Evolutionary conservation across 2,888 invertebrate species (phyloP), one percentile per base, ranked within the genome.

Genomic region (Philaethria dido): DNA sequence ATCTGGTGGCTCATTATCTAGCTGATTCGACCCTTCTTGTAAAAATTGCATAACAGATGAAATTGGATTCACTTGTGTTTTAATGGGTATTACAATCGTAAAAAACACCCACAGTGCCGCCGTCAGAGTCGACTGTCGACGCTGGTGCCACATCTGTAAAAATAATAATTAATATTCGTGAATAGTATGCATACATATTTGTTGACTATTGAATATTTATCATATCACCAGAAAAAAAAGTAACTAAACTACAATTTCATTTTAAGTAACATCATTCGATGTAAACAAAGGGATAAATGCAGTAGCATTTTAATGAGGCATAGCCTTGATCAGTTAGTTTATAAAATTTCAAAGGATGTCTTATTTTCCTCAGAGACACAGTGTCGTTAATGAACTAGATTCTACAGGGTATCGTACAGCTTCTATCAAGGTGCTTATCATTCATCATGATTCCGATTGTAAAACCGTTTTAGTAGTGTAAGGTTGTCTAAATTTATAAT

Each of bases 1-100:
- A 72, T 95, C 94, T 0, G 85, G 83, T 0, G 95, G 94, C 79
- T 95, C 95, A 9, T 81, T 81, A 66, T 87, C 85, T 9, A 88
- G 82, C 72, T 94, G 94, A 6, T 80, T 76, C 25, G 92, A 83
- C 36, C 94, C 95, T 72, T 94, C 94, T 36, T 84, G 77, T 14
- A 94, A 73, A 69, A 95, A 93, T 60, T 91, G 91, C 73, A 94
- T 75, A 3, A 94, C 72, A 0, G 94, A 93, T n/a, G 90, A 79
- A 22, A 94, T 70, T 0, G 90, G 88, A 74, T 86, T 82, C n/a
- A 75, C 57, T 70, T 91, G 91, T 45, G 87, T 81, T 61, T 80
- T 72, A 22, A 81, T 82, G 57, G 80, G 79, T 13, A 80, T 76
- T 55, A 87, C 71, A n/a, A 80, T 70, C 39, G 78, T 69, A 66